phyloP scores from a whole-genome alignment of 2,113 vertebrate species.

The Baryphthengus martii region DNA sequence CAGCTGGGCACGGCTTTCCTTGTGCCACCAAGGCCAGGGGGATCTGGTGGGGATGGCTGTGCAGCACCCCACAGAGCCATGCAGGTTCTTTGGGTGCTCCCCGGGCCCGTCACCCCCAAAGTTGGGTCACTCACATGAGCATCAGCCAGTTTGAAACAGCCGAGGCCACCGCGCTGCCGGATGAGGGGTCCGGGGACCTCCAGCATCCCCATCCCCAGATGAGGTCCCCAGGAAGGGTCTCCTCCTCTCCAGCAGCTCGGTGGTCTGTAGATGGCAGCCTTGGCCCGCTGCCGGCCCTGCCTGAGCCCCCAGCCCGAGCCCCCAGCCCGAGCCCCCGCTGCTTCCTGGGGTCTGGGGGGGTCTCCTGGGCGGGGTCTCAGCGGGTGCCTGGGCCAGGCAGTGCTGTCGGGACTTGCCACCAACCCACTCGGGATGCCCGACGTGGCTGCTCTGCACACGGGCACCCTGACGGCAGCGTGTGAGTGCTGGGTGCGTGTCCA shows the following conservation, averaged over 20 bases:
- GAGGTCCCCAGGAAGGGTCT: neutral
- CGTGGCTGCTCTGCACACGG: neutral
- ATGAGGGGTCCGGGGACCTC: neutral
- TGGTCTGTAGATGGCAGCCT: neutral
- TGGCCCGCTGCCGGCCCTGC: neutral
- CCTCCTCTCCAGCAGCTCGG: neutral
- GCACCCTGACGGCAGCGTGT: neutral
- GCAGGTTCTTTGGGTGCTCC: neutral
- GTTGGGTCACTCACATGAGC: neutral
- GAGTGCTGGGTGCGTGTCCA: neutral
- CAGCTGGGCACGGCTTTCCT: neutral
- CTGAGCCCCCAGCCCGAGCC: neutral
- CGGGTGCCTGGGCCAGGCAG: too few species aligned
- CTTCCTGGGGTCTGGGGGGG: neutral
- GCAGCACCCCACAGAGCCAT: fast-evolving
- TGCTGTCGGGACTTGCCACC: neutral
- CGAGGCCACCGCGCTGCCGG: too few species aligned
- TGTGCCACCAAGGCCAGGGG: neutral
- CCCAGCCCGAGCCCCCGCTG: too few species aligned
- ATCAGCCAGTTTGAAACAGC: neutral
- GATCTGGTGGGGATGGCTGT: fast-evolving
- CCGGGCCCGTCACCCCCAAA: fast-evolving
- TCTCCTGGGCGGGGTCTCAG: neutral
- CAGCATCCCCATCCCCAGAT: too few species aligned
- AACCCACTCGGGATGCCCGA: neutral